phyloP scores from a whole-genome alignment of 2,888 invertebrate species.

The Oithona nana region DNA sequence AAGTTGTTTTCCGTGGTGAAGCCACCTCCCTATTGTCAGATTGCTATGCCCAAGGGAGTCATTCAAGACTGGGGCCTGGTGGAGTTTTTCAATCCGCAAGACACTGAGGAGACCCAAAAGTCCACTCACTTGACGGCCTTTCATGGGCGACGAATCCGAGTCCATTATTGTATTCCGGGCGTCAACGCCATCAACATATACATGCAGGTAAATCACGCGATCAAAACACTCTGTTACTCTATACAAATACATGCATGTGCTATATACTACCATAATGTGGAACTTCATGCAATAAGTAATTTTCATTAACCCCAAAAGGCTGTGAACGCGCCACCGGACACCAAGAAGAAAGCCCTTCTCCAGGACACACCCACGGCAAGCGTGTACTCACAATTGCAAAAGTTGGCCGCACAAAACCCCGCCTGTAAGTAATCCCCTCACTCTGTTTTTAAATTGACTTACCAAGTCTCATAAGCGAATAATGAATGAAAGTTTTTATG shows the following conservation, averaged over 20 bases:
- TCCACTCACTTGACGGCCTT: conserved; percentile 27
- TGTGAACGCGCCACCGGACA: conserved; percentile 21
- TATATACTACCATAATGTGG: background rate
- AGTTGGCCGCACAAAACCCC: conserved; percentile 12
- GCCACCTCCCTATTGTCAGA: conserved; percentile 36
- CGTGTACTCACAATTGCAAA: conserved; percentile 27
- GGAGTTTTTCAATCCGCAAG: conserved; percentile 30
- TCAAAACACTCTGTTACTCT: background rate
- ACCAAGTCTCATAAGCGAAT: no score
- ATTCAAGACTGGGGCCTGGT: conserved; percentile 36
- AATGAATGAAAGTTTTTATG: no score
- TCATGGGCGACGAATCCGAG: conserved; percentile 29
- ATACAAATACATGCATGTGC: background rate
- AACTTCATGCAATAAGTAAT: background rate
- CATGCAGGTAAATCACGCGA: conserved; percentile 29
- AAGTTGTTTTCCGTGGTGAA: conserved; percentile 32
- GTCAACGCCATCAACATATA: conserved; percentile 34
- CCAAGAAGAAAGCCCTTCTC: conserved; percentile 25
- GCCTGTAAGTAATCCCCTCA: conserved; percentile 6
- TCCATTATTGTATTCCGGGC: conserved; percentile 35
- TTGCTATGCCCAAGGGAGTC: conserved; percentile 33
- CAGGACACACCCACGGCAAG: conserved; percentile 30
- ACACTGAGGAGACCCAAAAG: conserved; percentile 29
- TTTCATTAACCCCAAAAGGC: background rate
- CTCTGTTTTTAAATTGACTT: no score